A percentile compares a stretch with the other conserved stretches of the same genome.
Evolutionary conservation across 2,888 invertebrate genomes (phyloP).

Genomic region (Drosophila peninsularis): DNA sequence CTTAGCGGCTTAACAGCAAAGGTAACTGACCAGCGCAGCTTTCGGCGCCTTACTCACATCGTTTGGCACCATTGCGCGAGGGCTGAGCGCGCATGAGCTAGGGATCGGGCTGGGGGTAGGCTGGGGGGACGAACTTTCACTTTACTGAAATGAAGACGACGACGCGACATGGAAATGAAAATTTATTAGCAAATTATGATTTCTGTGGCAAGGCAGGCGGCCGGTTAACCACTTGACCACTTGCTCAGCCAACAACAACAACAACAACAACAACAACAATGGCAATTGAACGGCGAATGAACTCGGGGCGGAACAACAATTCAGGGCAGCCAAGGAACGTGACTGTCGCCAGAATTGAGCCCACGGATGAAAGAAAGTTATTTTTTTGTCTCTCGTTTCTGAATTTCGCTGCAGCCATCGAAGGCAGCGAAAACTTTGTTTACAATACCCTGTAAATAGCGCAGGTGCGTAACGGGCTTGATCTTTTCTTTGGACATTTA

Average conservation of each 20-base stretch:
- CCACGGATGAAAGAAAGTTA: constrained; percentile 71
- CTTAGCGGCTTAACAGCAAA: neutral
- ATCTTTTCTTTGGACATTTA: neutral
- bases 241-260: constrained; percentile 40
- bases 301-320: constrained; percentile 53
- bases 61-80: constrained; percentile 31
- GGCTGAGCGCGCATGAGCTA: neutral
- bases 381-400: constrained; percentile 13
- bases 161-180: constrained; percentile 71
- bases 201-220: constrained; percentile 56
- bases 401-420: constrained; percentile 13
- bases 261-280: constrained; percentile 15
- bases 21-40: constrained; percentile 25
- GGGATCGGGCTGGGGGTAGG: neutral
- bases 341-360: constrained; percentile 72
- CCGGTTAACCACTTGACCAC: constrained; percentile 40
- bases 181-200: constrained; percentile 78
- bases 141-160: constrained; percentile 51
- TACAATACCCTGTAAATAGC: constrained; percentile 22
- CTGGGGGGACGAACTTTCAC: constrained; percentile 58
- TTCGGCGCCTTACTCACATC: constrained; percentile 35
- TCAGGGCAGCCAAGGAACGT: constrained; percentile 73
- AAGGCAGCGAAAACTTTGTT: constrained; percentile 11
- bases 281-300: constrained; percentile 53
- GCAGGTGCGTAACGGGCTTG: too few relatives aligned